phyloP scores from a whole-genome alignment of 2,113 vertebrate species.

The Eulemur macaco region DNA sequence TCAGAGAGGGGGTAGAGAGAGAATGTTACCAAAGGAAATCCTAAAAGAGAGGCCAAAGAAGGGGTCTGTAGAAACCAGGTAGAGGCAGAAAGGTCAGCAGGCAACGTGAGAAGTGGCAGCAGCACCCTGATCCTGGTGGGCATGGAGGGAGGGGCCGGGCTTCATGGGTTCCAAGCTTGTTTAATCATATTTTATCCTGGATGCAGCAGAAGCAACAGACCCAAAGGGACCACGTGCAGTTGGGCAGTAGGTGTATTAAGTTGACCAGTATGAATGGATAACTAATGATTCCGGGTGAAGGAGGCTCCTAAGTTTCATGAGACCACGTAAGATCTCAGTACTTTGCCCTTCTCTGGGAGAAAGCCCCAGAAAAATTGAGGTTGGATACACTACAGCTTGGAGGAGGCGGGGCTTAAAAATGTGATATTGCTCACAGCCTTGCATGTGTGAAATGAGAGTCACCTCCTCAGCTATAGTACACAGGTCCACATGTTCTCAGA shows the following conservation, averaged over 20 bases:
- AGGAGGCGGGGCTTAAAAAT: not conserved
- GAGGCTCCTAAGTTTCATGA: not conserved
- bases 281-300: not conserved
- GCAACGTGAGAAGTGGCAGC: not conserved
- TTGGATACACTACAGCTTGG: not conserved
- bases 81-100: not conserved
- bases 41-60: not conserved
- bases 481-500: not conserved
- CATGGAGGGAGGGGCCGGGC: not conserved
- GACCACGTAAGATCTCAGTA: not conserved
- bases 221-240: not conserved
- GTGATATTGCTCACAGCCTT: not conserved
- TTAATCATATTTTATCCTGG: not conserved
- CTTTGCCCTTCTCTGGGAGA: not conserved
- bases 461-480: not conserved
- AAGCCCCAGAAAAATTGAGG: not conserved
- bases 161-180: not conserved
- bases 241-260: not conserved
- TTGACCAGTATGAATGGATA: not conserved
- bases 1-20: not conserved
- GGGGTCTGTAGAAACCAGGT: not conserved
- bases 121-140: not conserved
- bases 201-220: not conserved
- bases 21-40: not conserved
- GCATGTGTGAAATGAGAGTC: not conserved